Evolutionary conservation across 2,888 invertebrate genomes (phyloP).

Genomic region (Pammene fasciana): DNA sequence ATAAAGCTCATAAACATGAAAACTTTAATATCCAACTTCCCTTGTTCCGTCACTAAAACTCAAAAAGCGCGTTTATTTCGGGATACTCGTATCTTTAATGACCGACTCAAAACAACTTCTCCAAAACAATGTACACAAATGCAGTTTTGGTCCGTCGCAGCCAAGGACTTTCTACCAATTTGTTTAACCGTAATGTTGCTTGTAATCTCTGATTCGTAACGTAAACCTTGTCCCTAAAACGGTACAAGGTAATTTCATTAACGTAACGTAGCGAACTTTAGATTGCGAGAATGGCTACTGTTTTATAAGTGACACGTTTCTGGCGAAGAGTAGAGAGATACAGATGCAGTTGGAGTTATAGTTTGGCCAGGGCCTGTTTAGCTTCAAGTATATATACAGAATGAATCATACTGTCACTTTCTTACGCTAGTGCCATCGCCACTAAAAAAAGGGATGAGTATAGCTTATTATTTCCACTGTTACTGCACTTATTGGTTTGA

Average conservation of each 20-base stretch:
- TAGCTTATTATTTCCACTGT: too few relatives aligned
- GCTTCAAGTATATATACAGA: too few relatives aligned
- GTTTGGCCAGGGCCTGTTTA: too few relatives aligned
- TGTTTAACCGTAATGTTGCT: conserved; percentile 22
- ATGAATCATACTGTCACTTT: too few relatives aligned
- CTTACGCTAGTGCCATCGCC: too few relatives aligned
- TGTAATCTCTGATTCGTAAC: conserved; percentile 31
- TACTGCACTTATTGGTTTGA: too few relatives aligned
- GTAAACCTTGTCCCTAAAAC: conserved; percentile 38
- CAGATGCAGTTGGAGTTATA: too few relatives aligned
- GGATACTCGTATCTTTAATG: conserved; percentile 8
- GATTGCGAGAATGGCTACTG: conserved; percentile 9
- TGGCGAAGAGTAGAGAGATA: not conserved
- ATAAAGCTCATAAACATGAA: too few relatives aligned
- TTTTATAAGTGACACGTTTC: conserved; percentile 2
- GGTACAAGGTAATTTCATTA: conserved; percentile 32
- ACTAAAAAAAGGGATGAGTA: too few relatives aligned
- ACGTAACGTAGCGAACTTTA: conserved; percentile 9
- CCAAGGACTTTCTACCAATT: conserved; percentile 33
- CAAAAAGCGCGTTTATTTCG: conserved; percentile 12
- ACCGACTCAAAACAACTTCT: conserved; percentile 8
- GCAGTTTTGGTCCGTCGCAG: conserved; percentile 17
- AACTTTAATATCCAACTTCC: too few relatives aligned
- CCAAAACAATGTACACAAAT: conserved; percentile 12
- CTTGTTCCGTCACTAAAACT: conserved; percentile 3